Evolutionary conservation across 2,888 invertebrate genomes (phyloP).

Genomic region (Spilosoma lubricipeda): DNA sequence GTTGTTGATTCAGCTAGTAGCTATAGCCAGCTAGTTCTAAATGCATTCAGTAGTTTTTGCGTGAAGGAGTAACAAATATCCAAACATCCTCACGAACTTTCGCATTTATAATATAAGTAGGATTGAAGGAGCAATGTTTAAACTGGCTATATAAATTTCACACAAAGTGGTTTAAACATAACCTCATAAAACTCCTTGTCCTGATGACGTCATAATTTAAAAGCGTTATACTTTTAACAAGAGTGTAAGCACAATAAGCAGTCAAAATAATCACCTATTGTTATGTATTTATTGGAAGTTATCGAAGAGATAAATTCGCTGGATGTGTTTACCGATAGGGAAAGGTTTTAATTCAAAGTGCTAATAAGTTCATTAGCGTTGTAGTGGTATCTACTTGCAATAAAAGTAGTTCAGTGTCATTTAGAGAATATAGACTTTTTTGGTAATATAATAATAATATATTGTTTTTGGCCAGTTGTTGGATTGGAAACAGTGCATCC

Average conservation of each 20-base stretch:
- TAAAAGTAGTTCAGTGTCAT: not conserved
- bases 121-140: not conserved
- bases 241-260: conserved; percentile 54
- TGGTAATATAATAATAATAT: too few species aligned
- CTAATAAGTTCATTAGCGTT: not conserved
- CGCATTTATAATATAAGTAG: too few species aligned
- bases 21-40: too few species aligned
- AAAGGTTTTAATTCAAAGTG: too few species aligned
- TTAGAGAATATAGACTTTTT: too few species aligned
- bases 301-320: conserved; percentile 1
- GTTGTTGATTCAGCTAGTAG: too few species aligned
- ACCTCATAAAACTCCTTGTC: not conserved
- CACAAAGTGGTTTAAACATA: not conserved
- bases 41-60: too few species aligned
- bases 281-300: conserved; percentile 37
- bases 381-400: not conserved
- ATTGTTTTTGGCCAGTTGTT: too few species aligned
- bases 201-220: conserved; percentile 34
- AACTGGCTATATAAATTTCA: not conserved
- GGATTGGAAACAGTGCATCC: too few species aligned
- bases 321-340: conserved; percentile 19
- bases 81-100: too few species aligned
- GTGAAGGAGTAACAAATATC: too few species aligned
- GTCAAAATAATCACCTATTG: conserved; percentile 68
- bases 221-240: conserved; percentile 8